Evolutionary conservation across 2,797 vertebrate genomes (phyloP), one percentile per base, ranked within the genome.

Genomic region (Dendrocincla fuliginosa): DNA sequence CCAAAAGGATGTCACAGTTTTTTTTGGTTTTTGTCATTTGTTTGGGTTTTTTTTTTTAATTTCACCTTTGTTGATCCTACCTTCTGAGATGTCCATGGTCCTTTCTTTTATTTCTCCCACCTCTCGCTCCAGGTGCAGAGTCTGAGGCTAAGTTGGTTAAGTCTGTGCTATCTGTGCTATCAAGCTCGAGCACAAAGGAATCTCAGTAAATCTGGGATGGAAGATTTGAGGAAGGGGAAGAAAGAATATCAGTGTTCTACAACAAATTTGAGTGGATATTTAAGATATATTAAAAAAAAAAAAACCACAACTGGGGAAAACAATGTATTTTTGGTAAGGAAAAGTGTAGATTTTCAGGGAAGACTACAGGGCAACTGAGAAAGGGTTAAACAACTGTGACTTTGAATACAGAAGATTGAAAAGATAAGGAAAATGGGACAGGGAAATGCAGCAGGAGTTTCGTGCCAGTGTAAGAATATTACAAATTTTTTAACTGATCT

Each of bases 221-320:
- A 97, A 97, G 95, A 97, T 97, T 97, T 97, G 97, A 96, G 95
- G 97, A 95, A 97, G 97, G 97, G 96, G 96, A 96, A 97, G 96
- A 97, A 86, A 97, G 75, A 97, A 32, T 88, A 95, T 97, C 96
- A 97, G 93, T 71, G 93, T 85, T 97, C 97, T 93, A 97, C 91
- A 97, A 79, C 19, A 95, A 93, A 91, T 78, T 6, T 94, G 93
- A 95, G 88, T 95, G 92, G 95, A 93, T 90, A 94, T 52, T 90
- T 97, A 92, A 95, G 88, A 94, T 67, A 61, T 41, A 59, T 64
- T 13, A 30, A 65, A 52, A 77, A 83, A 89, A 69, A 60, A 64
- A 53, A 52, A n/a, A n/a, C n/a, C 35, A 35, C 50, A 52, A 37
- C 25, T 49, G 59, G 76, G 71, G 56, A 47, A 89, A 92, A 94